Conservation (phyloP, 2,797 vertebrate species). For the Acipenser oxyrinchus region DNA sequence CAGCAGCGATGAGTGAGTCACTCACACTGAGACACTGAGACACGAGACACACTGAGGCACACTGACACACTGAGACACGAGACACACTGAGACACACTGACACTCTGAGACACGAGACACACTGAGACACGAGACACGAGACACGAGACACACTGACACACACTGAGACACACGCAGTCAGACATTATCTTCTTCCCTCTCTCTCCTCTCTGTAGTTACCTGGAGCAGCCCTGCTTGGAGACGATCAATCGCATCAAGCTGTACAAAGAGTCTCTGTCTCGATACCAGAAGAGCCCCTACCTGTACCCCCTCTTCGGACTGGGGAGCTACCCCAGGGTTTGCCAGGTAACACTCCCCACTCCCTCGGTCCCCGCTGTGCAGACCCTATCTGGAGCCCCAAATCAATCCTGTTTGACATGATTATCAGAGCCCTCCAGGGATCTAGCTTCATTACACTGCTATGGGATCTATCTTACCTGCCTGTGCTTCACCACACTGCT, state of each 20-base stretch:
- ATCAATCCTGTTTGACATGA: too few species aligned
- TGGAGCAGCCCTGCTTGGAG: constrained; percentile 56
- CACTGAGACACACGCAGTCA: too few species aligned
- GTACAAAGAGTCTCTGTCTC: constrained; percentile 54
- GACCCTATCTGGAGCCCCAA: background rate
- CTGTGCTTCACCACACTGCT: too few species aligned
- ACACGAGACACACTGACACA: too few species aligned
- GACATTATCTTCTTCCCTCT: too few species aligned
- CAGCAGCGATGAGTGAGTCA: constrained; percentile 50
- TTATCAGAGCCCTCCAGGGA: too few species aligned
- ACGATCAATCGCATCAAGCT: constrained; percentile 53
- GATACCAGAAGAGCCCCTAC: constrained; percentile 53
- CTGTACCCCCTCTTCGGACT: constrained; percentile 62
- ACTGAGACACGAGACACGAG: too few species aligned
- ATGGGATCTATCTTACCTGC: background rate
- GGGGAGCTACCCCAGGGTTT: constrained; percentile 64
- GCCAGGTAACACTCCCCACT: constrained; percentile 44
- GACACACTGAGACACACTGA: background rate
- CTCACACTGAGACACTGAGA: background rate
- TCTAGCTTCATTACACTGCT: background rate
- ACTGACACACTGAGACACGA: background rate
- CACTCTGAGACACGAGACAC: background rate
- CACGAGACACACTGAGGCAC: background rate
- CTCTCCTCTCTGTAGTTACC: constrained; percentile 41
- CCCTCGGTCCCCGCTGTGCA: background rate